Evolutionary conservation across 2,113 vertebrate genomes (phyloP).

Genomic region (Elephantulus edwardii): DNA sequence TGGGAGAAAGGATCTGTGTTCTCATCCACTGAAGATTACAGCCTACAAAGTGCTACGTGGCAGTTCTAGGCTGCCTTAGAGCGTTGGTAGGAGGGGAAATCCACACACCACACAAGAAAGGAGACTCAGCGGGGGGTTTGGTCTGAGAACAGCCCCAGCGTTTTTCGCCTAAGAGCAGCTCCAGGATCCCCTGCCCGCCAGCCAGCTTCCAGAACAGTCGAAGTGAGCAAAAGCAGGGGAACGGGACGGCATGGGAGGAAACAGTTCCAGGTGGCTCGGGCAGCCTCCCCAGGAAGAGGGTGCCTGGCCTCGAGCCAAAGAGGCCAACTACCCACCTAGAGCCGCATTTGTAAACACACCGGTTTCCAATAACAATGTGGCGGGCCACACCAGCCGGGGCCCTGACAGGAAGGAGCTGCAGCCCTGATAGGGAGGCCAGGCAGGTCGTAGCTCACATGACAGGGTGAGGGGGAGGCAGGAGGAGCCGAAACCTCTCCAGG

Average conservation of each 20-base stretch:
- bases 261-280: neutral
- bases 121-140: neutral
- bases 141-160: neutral
- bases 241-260: rapidly evolving
- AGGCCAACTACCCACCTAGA: slow-evolving; percentile 24
- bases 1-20: too few relatives aligned
- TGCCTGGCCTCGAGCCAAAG: neutral
- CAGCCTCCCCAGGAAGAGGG: neutral
- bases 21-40: neutral
- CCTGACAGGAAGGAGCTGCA: neutral
- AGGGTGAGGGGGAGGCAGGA: slow-evolving; percentile 26
- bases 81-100: neutral
- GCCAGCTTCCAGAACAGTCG: neutral
- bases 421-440: neutral
- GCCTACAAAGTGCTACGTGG: neutral
- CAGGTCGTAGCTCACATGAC: neutral
- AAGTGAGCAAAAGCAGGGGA: neutral
- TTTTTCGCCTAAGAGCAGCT: neutral
- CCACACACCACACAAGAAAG: neutral
- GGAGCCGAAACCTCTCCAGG: neutral
- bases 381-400: neutral
- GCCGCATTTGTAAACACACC: neutral
- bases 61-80: neutral
- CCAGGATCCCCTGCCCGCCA: neutral
- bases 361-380: slow-evolving; percentile 33